phyloP scores from a whole-genome alignment of 1,140 invertebrate species.

The Neoseiulus cucumeris region DNA sequence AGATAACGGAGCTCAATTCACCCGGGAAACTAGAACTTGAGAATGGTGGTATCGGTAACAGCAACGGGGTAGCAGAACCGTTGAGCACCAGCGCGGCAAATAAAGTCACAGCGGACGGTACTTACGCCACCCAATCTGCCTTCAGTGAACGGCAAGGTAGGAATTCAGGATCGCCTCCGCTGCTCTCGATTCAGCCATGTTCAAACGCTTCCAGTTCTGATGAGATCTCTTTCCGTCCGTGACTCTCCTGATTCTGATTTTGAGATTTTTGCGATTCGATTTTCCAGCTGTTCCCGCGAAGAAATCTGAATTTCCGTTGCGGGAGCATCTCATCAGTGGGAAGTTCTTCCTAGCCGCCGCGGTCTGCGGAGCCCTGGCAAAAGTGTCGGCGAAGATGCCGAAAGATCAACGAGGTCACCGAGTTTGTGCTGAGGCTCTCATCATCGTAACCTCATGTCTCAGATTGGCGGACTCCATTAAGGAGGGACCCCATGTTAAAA shows the following conservation, averaged over 20 bases:
- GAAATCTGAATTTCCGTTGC: slow-evolving; percentile 36
- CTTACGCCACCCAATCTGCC: slow-evolving; percentile 92
- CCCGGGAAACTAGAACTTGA: no score
- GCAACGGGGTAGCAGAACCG: no score
- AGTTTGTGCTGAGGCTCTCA: background rate
- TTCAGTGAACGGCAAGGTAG: slow-evolving; percentile 39
- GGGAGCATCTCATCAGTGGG: slow-evolving; percentile 73
- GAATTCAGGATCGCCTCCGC: no score
- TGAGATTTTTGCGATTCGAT: no score
- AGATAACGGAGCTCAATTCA: no score
- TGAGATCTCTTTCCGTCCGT: no score
- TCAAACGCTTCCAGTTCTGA: no score
- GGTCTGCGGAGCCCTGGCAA: slow-evolving; percentile 69
- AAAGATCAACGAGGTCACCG: background rate
- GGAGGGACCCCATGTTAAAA: background rate
- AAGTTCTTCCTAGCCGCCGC: slow-evolving; percentile 91
- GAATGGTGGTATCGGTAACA: no score
- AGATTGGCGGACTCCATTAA: background rate
- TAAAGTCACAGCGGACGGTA: slow-evolving; percentile 89
- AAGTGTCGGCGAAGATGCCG: slow-evolving; percentile 34
- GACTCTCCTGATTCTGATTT: no score
- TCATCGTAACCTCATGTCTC: background rate
- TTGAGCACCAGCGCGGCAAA: slow-evolving; percentile 23
- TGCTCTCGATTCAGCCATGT: no score
- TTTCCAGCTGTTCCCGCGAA: no score